Evolutionary conservation across 2,888 invertebrate species (phyloP).

Genomic region (Ferdinandea cuprea): DNA sequence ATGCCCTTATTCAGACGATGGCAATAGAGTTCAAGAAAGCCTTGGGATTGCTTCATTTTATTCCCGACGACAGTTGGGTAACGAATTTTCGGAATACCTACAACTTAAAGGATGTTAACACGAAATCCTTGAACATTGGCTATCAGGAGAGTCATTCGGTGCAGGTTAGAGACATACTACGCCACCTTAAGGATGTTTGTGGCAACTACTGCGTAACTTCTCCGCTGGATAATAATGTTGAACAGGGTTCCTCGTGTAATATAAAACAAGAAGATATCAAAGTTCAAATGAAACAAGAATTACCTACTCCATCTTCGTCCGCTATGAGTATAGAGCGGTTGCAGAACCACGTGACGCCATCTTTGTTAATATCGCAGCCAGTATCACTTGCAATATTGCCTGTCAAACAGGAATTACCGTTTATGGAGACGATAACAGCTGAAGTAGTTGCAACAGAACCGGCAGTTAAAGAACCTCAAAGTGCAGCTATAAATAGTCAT

Average conservation of each 20-base stretch:
- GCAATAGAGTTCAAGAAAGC: conserved; percentile 81
- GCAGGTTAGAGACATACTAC: conserved; percentile 77
- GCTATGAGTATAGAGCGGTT: neutral
- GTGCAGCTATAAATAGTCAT: conserved; percentile 5
- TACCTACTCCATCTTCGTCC: neutral
- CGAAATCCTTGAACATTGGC: conserved; percentile 79
- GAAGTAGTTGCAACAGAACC: neutral
- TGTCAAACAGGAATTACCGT: neutral
- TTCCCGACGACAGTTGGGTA: conserved; percentile 81
- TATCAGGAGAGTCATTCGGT: conserved; percentile 80
- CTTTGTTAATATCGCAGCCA: neutral
- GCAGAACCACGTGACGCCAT: neutral
- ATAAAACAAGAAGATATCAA: conserved; percentile 3
- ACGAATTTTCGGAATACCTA: conserved; percentile 80
- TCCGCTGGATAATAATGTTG: neutral
- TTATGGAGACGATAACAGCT: too few relatives aligned
- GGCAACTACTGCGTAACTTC: neutral
- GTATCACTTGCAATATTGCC: neutral
- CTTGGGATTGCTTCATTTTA: conserved; percentile 80
- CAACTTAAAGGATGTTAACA: conserved; percentile 78
- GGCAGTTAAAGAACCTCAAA: neutral
- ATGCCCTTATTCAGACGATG: conserved; percentile 81
- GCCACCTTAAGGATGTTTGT: conserved; percentile 23
- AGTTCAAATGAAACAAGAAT: neutral
- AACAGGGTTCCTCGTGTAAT: neutral